A percentile compares a stretch with the other conserved stretches of the same genome.
phyloP scores from a whole-genome alignment of 2,113 vertebrate genomes.

The Hyla sarda region DNA sequence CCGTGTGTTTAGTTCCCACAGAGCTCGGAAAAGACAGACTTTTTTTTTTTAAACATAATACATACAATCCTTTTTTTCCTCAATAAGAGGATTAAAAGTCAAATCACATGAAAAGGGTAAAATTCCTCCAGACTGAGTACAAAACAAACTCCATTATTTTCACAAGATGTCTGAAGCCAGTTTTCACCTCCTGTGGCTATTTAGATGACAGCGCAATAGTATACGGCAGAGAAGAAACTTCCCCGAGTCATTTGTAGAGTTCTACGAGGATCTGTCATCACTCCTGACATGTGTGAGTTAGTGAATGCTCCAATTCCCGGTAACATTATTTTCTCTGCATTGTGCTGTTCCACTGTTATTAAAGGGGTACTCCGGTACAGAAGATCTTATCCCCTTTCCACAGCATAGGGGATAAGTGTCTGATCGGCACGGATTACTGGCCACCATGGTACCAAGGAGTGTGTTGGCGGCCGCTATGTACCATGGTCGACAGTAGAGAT shows the following conservation, averaged over 20 bases:
- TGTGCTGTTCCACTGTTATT: no score
- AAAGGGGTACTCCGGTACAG: no score
- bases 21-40: neutral
- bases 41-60: neutral
- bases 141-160: constrained; percentile 2
- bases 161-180: neutral
- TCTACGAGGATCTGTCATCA: neutral
- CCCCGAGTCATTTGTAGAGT: neutral
- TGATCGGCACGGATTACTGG: no score
- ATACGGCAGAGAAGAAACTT: neutral
- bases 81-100: constrained; percentile 41
- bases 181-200: neutral
- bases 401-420: no score
- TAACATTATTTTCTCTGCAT: no score
- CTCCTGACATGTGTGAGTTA: no score
- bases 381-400: no score
- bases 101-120: constrained; percentile 46
- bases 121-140: neutral
- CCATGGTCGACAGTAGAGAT: no score
- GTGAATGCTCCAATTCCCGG: no score
- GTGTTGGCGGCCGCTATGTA: no score
- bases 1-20: constrained; percentile 1
- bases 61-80: neutral
- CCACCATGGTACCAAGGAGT: no score
- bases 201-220: neutral